Evolutionary conservation across 2,888 invertebrate genomes (phyloP).

Genomic region (Tetramorium bicarinatum): DNA sequence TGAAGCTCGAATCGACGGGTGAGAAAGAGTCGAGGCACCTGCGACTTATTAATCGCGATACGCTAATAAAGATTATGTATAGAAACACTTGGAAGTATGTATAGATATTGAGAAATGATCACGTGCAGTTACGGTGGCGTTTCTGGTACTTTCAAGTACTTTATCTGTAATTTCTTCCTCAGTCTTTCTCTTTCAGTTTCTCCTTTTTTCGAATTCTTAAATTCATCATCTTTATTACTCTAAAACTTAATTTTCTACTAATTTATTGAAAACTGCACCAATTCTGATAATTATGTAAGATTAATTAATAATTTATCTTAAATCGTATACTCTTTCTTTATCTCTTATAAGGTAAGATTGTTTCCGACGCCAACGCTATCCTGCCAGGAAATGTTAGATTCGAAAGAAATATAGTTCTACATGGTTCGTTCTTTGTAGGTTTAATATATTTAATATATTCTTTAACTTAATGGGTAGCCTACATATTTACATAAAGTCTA

Average conservation of each 20-base stretch:
- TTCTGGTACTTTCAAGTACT: neutral
- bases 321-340: neutral
- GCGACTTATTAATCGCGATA: slow-evolving; percentile 35
- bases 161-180: neutral
- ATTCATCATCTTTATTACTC: neutral
- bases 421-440: slow-evolving; percentile 47
- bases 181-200: neutral
- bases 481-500: slow-evolving; percentile 81
- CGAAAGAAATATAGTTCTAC: slow-evolving; percentile 4
- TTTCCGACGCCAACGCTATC: neutral
- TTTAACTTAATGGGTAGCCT: slow-evolving; percentile 79
- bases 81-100: neutral
- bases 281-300: neutral
- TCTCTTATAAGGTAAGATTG: neutral
- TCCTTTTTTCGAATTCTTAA: neutral
- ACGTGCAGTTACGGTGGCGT: neutral
- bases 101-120: neutral
- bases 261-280: neutral
- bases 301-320: neutral
- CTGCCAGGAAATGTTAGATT: neutral
- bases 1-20: slow-evolving; percentile 1
- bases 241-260: neutral
- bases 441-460: slow-evolving; percentile 79
- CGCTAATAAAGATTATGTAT: slow-evolving; percentile 2
- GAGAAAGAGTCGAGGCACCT: slow-evolving; percentile 26